Base-by-base conservation (phyloP, 2,888 invertebrate genomes). In the Choreutis nemorana region DNA sequence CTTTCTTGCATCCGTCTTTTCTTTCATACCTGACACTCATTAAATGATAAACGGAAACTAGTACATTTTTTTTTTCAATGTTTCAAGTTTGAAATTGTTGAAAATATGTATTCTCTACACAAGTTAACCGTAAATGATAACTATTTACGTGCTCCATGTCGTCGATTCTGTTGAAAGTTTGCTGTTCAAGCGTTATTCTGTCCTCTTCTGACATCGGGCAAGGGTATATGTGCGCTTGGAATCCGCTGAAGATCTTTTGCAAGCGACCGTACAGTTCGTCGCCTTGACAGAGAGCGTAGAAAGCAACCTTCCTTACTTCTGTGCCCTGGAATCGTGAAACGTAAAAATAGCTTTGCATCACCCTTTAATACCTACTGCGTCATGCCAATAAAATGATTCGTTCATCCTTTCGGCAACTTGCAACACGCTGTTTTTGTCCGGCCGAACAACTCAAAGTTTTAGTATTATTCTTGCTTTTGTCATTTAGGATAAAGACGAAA, bases 221-320 rank as follows among this genome's bases (percentile, higher is more conserved):
- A 0, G 91, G 89, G 64, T 95, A 96, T 14, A 91, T 64, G 14
- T 90, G 91, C 0, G 91, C 94, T 35, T 90, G 87, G 55, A 94
- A 96, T 2, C 94, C 95, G 40, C 85, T 85, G 62, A 94, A 94
- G 12, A 95, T 90, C 68, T 96, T 95, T 54, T 89, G 87, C 30
- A 94, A 88, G 25, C 91, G 83, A 2, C 73, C 75, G 53, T 88
- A 88, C 30, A 96, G 67, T 48, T 90, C 87, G 42, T 94, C 91
- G 18, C 95, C 95, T 86, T 95, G 90, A 62, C 87, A 89, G 51
- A 90, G 83, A 1, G 86, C 85, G 36, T 89, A 79, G 64, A 96
- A 96, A 1, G 93, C 95, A 8, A 89, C 88, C 72, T 95, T 95
- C 58, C 86, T 83, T 21, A 92, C 85, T 45, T 87, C 83, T 46